Conservation (phyloP, 2,797 vertebrate species). For the Squalus acanthias region DNA sequence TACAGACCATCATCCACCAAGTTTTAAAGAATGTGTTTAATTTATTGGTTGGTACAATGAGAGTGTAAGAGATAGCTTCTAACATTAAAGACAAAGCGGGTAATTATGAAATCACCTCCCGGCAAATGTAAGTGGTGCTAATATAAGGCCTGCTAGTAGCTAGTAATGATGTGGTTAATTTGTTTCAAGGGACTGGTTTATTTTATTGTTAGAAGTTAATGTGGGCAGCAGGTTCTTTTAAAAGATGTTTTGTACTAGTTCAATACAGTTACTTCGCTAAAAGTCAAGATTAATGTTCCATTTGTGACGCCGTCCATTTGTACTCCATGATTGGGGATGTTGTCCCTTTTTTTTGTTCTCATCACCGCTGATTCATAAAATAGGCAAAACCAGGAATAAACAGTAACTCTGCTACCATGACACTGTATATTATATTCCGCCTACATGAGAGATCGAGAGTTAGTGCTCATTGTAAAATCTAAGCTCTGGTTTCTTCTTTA, state of each 20-base stretch:
- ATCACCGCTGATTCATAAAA: background rate
- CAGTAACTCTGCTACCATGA: background rate
- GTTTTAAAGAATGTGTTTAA: background rate
- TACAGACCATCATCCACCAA: background rate
- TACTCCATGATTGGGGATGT: background rate
- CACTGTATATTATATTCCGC: background rate
- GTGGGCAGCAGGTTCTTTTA: background rate
- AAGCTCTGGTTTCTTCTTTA: background rate
- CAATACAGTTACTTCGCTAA: background rate
- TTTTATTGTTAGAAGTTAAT: background rate
- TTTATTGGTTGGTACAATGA: slow-evolving; percentile 2
- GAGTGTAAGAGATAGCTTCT: background rate
- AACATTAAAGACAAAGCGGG: background rate
- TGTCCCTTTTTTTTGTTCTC: background rate
- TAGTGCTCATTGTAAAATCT: background rate
- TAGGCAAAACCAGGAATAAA: background rate
- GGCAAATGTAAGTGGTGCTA: background rate
- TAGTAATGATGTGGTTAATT: slow-evolving; percentile 26
- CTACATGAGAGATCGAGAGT: background rate
- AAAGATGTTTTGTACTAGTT: background rate
- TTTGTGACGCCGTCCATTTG: background rate
- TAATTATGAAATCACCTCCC: background rate
- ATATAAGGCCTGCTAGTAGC: background rate
- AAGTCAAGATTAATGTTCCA: background rate
- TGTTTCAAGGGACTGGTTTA: slow-evolving; percentile 21